phyloP scores from a whole-genome alignment of 2,113 vertebrate genomes.

The Ciconia boyciana region DNA sequence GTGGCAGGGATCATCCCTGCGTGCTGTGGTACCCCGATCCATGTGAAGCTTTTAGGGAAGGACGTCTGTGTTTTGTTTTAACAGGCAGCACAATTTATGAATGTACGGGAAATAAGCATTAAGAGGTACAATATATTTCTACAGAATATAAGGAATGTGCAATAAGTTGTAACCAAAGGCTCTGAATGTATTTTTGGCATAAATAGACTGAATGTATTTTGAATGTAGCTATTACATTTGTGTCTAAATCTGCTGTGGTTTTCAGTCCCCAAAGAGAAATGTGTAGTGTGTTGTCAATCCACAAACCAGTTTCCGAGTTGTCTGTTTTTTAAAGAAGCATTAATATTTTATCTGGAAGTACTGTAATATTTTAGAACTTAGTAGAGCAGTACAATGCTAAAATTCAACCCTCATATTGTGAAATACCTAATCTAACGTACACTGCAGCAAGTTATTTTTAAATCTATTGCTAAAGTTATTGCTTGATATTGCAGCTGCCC shows the following conservation, averaged over 20 bases:
- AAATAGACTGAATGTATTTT: constrained; percentile 26
- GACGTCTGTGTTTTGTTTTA: not conserved
- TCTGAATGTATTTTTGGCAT: constrained; percentile 47
- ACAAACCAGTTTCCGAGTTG: not conserved
- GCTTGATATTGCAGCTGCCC: constrained; percentile 47
- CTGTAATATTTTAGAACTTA: constrained; percentile 45
- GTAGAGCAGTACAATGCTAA: not conserved
- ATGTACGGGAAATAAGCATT: not conserved
- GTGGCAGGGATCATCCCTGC: not conserved
- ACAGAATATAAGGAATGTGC: constrained; percentile 8
- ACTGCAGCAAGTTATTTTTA: constrained; percentile 57
- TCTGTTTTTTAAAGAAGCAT: constrained; percentile 9
- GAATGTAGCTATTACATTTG: constrained; percentile 6
- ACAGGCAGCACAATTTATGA: not conserved
- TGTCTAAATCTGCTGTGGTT: constrained; percentile 34
- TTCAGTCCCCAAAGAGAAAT: constrained; percentile 22
- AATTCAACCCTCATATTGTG: constrained; percentile 22
- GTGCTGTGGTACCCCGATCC: rapidly evolving
- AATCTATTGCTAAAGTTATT: constrained; percentile 48
- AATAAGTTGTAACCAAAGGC: constrained; percentile 61
- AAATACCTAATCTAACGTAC: constrained; percentile 26
- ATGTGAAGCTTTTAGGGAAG: not conserved
- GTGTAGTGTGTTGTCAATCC: constrained; percentile 8
- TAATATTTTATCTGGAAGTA: constrained; percentile 50
- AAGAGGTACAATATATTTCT: constrained; percentile 37